These are phyloP conservation scores for Yponomeuta evonymella DNA, from an alignment of 2,888 invertebrate species.

Conservation along the genomic window DNA sequence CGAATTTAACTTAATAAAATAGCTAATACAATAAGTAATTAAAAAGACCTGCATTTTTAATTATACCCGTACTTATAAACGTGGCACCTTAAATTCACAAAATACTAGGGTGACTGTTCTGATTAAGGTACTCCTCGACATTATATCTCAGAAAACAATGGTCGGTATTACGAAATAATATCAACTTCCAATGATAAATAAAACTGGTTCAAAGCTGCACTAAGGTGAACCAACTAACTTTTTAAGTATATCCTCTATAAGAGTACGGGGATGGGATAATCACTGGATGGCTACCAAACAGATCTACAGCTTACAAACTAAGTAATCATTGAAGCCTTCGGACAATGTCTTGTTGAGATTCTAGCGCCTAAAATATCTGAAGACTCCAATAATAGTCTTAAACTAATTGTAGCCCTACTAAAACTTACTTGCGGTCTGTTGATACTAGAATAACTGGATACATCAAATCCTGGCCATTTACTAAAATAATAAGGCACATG, in stretches of 20 bases:
- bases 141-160: not conserved
- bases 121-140: not conserved
- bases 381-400: slow-evolving; percentile 58
- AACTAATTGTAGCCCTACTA: slow-evolving; percentile 23
- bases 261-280: not conserved
- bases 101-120: not conserved
- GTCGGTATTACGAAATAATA: no score
- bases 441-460: not conserved
- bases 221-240: not conserved
- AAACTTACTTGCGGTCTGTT: no score
- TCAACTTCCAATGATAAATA: not conserved
- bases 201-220: not conserved
- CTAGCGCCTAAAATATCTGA: slow-evolving; percentile 62
- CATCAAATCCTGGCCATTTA: not conserved
- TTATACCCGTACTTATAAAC: slow-evolving; percentile 45
- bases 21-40: not conserved
- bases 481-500: slow-evolving; percentile 4
- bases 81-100: slow-evolving; percentile 44
- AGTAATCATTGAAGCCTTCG: slow-evolving; percentile 73
- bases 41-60: not conserved
- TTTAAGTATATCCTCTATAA: not conserved
- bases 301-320: not conserved
- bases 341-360: slow-evolving; percentile 58
- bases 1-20: not conserved
- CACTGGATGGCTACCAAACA: not conserved